These are phyloP conservation scores for Trachelus troglodyta DNA, from an alignment of 2,888 invertebrate species.

Conservation along the genomic window DNA sequence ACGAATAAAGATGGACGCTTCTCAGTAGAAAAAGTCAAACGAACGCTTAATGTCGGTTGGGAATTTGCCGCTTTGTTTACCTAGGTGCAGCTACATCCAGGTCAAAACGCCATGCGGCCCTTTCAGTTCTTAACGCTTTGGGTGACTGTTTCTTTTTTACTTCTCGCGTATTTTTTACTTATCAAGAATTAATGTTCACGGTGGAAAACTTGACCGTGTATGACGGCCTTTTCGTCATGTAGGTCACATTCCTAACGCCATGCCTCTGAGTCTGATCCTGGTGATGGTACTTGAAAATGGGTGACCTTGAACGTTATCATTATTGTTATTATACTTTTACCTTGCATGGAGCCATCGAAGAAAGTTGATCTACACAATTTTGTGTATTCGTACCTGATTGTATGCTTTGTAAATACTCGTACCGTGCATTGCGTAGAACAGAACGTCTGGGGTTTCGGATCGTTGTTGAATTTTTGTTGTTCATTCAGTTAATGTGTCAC, in stretches of 20 bases:
- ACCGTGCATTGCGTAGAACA: neutral
- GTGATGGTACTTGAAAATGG: neutral
- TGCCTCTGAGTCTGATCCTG: neutral
- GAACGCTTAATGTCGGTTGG: neutral
- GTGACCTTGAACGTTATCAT: neutral
- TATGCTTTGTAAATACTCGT: neutral
- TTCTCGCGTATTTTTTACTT: neutral
- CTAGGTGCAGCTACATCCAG: neutral
- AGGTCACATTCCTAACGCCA: slow-evolving; percentile 27
- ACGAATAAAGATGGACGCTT: neutral
- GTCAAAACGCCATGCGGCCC: neutral
- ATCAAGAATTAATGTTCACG: neutral
- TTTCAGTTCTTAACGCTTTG: neutral
- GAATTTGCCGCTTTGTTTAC: neutral
- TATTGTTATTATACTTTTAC: neutral
- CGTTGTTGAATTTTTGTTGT: neutral
- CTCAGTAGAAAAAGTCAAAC: neutral
- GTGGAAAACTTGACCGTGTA: slow-evolving; percentile 25
- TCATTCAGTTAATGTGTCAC: neutral
- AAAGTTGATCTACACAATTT: neutral
- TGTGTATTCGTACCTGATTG: neutral
- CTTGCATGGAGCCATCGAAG: neutral
- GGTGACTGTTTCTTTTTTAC: slow-evolving; percentile 1
- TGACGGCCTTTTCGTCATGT: slow-evolving; percentile 25
- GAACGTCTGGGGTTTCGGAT: neutral